Evolutionary conservation across 2,113 vertebrate species (phyloP).

Genomic region (Myrmecobius fasciatus): DNA sequence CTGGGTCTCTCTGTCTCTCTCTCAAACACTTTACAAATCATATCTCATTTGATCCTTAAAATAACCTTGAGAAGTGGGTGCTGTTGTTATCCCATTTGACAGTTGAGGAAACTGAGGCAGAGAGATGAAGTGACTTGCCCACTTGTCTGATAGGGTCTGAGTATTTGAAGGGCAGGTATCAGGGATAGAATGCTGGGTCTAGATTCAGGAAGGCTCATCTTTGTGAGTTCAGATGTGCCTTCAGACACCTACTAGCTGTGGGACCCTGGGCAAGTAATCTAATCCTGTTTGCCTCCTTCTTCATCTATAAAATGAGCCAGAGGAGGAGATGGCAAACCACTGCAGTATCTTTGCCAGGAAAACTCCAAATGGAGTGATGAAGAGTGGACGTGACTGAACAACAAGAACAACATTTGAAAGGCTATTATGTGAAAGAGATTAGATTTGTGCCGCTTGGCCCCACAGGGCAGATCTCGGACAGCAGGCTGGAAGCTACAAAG

Average conservation of each 20-base stretch:
- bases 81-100: not conserved
- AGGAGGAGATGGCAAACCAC: not conserved
- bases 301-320: not conserved
- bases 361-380: not conserved
- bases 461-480: not conserved
- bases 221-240: not conserved
- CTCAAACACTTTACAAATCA: not conserved
- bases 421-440: not conserved
- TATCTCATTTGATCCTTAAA: not conserved
- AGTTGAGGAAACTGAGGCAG: not conserved
- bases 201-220: not conserved
- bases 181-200: not conserved
- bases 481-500: not conserved
- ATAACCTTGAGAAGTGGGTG: not conserved
- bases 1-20: too few relatives aligned
- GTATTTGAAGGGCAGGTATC: not conserved
- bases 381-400: not conserved
- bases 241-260: not conserved
- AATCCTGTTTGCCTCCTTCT: not conserved
- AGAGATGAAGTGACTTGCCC: not conserved
- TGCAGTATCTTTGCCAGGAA: not conserved
- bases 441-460: not conserved
- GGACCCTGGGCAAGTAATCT: not conserved
- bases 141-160: not conserved
- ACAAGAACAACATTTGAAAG: not conserved